Conservation (phyloP, 1,140 invertebrate species). For the Euschistus heros region DNA sequence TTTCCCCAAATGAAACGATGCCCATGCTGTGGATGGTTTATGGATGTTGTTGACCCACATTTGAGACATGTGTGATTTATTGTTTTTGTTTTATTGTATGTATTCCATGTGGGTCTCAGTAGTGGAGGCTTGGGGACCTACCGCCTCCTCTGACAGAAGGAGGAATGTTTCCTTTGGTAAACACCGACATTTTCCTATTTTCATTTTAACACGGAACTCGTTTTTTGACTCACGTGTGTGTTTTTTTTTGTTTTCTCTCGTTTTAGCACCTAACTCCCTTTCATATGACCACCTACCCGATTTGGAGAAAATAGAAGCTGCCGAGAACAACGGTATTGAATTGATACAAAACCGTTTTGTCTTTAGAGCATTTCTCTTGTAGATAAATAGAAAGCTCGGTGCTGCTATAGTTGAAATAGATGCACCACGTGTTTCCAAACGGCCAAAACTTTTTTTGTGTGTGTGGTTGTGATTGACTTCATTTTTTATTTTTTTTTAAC, state of each 20-base stretch:
- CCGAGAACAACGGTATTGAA: slow-evolving; percentile 30
- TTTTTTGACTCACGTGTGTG: slow-evolving; percentile 25
- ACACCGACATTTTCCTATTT: slow-evolving; percentile 14
- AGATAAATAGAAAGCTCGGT: slow-evolving; percentile 14
- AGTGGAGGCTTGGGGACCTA: slow-evolving; percentile 7
- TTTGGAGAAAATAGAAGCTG: slow-evolving; percentile 32
- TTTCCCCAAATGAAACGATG: not conserved
- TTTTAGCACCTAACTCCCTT: slow-evolving; percentile 32
- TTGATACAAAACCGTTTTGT: slow-evolving; percentile 21
- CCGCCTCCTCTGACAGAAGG: slow-evolving; percentile 10
- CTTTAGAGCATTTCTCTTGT: slow-evolving; percentile 20
- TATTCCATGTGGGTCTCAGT: slow-evolving; percentile 25
- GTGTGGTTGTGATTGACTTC: slow-evolving; percentile 1
- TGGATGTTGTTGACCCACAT: slow-evolving; percentile 7
- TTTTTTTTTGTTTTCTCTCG: slow-evolving; percentile 26
- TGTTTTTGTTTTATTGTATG: slow-evolving; percentile 3
- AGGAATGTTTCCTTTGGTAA: slow-evolving; percentile 24
- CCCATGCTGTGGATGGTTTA: not conserved
- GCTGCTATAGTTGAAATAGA: slow-evolving; percentile 8
- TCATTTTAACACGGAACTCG: slow-evolving; percentile 17
- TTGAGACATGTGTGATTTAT: slow-evolving; percentile 9
- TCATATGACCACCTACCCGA: slow-evolving; percentile 32
- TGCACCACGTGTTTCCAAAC: slow-evolving; percentile 14
- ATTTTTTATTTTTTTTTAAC: not conserved
- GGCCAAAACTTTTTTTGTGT: not conserved